Percentiles rank a stretch among this genome's conserved stretches.
phyloP scores from a whole-genome alignment of 2,888 invertebrate genomes.

The Drosophila flavopinicola region DNA sequence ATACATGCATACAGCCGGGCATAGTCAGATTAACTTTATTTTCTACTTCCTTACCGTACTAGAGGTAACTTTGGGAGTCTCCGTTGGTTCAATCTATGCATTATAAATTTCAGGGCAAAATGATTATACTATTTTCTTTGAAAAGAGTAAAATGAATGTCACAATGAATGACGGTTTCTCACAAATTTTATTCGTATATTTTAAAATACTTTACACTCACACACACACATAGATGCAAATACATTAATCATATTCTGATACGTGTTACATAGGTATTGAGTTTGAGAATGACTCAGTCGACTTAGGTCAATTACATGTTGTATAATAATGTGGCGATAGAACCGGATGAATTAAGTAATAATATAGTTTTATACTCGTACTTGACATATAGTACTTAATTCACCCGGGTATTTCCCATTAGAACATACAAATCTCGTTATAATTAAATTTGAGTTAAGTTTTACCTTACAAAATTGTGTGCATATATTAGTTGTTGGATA shows the following conservation, averaged over 20 bases:
- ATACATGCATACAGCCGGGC: no score
- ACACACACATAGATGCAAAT: conserved; percentile 68
- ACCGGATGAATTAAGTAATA: conserved; percentile 8
- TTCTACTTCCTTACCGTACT: no score
- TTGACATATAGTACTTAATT: background rate
- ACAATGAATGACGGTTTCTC: conserved; percentile 15
- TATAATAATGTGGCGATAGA: conserved; percentile 11
- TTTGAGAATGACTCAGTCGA: conserved; percentile 17
- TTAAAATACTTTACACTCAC: conserved; percentile 71
- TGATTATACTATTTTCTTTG: no score
- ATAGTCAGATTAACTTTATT: no score
- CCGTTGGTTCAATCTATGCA: no score
- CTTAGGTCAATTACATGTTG: conserved; percentile 18
- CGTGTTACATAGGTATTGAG: conserved; percentile 37
- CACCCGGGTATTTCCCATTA: background rate
- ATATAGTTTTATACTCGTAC: background rate
- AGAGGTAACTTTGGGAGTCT: no score
- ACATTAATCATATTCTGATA: conserved; percentile 54
- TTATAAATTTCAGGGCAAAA: no score
- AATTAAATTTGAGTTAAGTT: conserved; percentile 3
- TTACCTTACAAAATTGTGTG: conserved; percentile 1
- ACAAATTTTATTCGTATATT: conserved; percentile 57
- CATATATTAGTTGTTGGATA: background rate
- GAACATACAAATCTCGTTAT: conserved; percentile 10
- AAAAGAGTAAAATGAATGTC: no score